A percentile compares a stretch with the other conserved stretches of the same genome.
Evolutionary conservation across 2,113 vertebrate genomes (phyloP).

Genomic region (Scatophagus argus): DNA sequence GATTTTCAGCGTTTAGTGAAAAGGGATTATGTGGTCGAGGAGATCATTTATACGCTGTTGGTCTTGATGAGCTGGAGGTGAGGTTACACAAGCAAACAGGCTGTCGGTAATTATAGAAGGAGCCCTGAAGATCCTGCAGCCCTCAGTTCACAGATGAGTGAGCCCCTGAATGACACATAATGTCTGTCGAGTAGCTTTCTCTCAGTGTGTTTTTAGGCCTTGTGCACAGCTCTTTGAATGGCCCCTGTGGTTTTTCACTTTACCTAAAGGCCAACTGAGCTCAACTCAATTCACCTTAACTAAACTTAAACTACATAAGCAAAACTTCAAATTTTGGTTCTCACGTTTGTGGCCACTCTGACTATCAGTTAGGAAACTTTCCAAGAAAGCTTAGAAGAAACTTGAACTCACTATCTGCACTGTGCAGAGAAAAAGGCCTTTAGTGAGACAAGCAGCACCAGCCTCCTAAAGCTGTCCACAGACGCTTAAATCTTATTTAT

Average conservation of each 20-base stretch:
- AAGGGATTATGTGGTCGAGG: slow-evolving; percentile 38
- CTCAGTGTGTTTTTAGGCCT: neutral
- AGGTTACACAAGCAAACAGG: slow-evolving; percentile 64
- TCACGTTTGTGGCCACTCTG: no score
- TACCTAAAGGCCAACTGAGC: no score
- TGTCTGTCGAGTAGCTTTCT: neutral
- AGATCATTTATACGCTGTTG: slow-evolving; percentile 69
- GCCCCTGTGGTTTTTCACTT: no score
- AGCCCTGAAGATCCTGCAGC: slow-evolving; percentile 13
- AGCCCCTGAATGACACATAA: neutral
- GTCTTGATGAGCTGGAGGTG: slow-evolving; percentile 50
- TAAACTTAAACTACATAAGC: neutral
- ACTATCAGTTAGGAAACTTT: no score
- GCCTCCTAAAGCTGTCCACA: no score
- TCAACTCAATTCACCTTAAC: neutral
- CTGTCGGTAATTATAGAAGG: slow-evolving; percentile 65
- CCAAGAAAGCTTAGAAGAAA: no score
- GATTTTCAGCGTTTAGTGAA: slow-evolving; percentile 29
- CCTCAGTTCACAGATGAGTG: neutral
- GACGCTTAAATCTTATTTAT: no score
- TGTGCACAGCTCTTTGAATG: neutral
- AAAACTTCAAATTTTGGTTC: no score
- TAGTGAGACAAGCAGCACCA: no score
- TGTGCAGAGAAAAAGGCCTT: no score
- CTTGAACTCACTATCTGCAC: no score